Evolutionary conservation across 1,140 invertebrate species (phyloP).

Genomic region (Calliphora vicina): DNA sequence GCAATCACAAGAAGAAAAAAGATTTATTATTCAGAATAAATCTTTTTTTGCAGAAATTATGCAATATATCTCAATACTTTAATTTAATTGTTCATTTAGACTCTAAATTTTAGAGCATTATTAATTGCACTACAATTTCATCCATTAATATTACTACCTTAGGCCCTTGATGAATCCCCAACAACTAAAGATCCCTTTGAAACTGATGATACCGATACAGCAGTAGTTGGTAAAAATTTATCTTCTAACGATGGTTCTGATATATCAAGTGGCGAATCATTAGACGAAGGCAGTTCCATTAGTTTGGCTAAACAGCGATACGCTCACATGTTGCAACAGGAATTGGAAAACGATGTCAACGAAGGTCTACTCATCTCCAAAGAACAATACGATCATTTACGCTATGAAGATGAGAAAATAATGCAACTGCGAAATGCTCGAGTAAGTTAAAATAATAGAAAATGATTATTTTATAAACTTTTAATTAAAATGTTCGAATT

Average conservation of each 20-base stretch:
- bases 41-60: too few species aligned
- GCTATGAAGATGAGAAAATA: conserved; percentile 58
- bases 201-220: neutral
- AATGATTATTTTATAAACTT: too few species aligned
- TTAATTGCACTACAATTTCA: too few species aligned
- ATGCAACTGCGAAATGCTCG: conserved; percentile 52
- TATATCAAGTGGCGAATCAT: conserved; percentile 25
- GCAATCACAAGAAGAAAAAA: too few species aligned
- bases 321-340: conserved; percentile 49
- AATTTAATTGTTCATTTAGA: too few species aligned
- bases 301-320: conserved; percentile 53
- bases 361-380: conserved; percentile 55
- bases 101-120: too few species aligned
- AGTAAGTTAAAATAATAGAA: conserved; percentile 41
- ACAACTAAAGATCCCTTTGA: neutral
- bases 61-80: too few species aligned
- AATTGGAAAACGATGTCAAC: conserved; percentile 59
- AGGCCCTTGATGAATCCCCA: neutral
- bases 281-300: conserved; percentile 49
- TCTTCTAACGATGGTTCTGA: conserved; percentile 35
- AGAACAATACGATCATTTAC: conserved; percentile 55
- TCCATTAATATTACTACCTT: too few species aligned
- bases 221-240: neutral
- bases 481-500: too few species aligned
- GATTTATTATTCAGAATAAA: too few species aligned